These are phyloP conservation scores for Ceratosolen solmsi DNA, from an alignment of 1,140 invertebrate genomes.

Conservation along the genomic window DNA sequence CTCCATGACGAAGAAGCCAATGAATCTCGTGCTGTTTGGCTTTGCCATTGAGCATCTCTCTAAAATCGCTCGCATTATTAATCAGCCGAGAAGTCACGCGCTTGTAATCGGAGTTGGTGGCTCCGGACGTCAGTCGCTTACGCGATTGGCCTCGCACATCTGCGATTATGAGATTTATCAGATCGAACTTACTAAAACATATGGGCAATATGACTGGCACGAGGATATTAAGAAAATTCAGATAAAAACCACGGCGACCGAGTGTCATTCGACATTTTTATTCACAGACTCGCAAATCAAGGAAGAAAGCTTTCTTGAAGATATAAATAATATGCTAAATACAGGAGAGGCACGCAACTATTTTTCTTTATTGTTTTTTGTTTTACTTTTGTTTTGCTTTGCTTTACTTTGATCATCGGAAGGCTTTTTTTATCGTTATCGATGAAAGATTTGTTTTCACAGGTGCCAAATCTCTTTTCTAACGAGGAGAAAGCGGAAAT, in stretches of 20 bases:
- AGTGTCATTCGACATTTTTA: conserved; percentile 92
- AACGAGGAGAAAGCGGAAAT: conserved; percentile 93
- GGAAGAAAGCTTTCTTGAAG: conserved; percentile 94
- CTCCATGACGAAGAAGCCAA: conserved; percentile 97
- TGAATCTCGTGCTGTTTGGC: conserved; percentile 95
- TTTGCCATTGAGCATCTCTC: conserved; percentile 97
- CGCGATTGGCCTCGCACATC: conserved; percentile 91
- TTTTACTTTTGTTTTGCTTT: too few relatives aligned
- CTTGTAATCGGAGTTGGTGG: conserved; percentile 92
- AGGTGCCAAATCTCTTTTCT: conserved; percentile 90
- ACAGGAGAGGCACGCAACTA: conserved; percentile 85
- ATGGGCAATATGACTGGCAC: conserved; percentile 89
- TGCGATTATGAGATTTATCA: conserved; percentile 93
- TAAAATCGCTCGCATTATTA: conserved; percentile 91
- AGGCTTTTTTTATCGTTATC: background rate
- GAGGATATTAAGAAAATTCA: conserved; percentile 91
- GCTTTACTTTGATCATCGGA: too few relatives aligned
- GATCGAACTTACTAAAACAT: conserved; percentile 92
- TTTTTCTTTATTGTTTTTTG: background rate
- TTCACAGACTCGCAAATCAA: conserved; percentile 95
- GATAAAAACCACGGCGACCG: conserved; percentile 84
- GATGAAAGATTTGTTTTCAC: background rate
- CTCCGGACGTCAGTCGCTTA: conserved; percentile 92
- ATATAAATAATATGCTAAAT: conserved; percentile 94
- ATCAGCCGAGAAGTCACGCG: conserved; percentile 90